Base-by-base conservation (phyloP, 2,888 invertebrate genomes). In the Orchesella flavescens region DNA sequence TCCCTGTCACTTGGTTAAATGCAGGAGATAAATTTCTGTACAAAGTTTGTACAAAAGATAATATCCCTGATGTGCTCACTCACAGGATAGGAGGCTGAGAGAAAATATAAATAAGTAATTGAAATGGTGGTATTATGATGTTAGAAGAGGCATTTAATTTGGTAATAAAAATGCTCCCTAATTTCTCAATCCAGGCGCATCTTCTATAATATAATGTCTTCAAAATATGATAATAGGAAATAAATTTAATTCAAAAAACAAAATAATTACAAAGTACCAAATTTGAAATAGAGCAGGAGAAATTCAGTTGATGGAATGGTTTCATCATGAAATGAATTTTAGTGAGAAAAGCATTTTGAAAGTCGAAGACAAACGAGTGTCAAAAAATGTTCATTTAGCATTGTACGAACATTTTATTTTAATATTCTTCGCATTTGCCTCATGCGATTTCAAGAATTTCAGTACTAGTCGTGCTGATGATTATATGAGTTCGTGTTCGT, bases 321-420 rank as follows among this genome's bases (percentile, higher is more conserved):
- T 69, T 49, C 49, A 44, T 19, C 19, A 15, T 68, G 17, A 57
- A 72, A 12, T 21, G 61, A 73, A 61, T 24, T 73, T 61, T 19
- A 63, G 46, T 24, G 44, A 53, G 59, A 66, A 55, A 76, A 49
- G 53, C 46, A 66, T 66, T 76, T 53, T 53, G 34, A 55, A 19
- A 72, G 72, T 44, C 65, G 79, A 79, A 79, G 79, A 79, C 79
- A 79, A 65, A 79, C 79, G 79, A 44, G 79, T 79, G 79, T 79
- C 79, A 78, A 61, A 79, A 71, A 79, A 59, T 72, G 72, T 71
- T 79, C 79, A 72, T 78, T 72, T 79, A 65, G 24, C 65, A 49
- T 53, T 12, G 34, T 59, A 49, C 17, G 13, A 15, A 10, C 17
- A 53, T 53, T 23, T 4, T 23, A 15, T 69, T 44, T 4, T 3